phyloP scores from a whole-genome alignment of 2,113 vertebrate species.

The Cynocephalus volans region DNA sequence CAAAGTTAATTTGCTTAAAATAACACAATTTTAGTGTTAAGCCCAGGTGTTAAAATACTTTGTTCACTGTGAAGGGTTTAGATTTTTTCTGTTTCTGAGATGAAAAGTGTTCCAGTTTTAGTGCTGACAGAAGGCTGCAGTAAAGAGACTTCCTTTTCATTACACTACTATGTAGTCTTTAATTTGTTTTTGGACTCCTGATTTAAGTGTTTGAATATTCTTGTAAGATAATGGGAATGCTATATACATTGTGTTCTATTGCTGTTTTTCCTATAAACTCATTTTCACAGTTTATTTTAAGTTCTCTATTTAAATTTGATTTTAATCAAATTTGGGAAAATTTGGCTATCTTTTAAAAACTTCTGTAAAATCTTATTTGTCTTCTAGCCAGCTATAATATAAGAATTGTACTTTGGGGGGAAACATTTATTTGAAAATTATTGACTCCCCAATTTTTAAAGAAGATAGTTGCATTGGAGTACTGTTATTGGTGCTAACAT shows the following conservation, averaged over 20 bases:
- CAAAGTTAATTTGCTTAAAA: conserved; percentile 12
- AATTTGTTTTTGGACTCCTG: conserved; percentile 74
- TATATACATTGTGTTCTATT: not conserved
- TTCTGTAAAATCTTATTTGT: not conserved
- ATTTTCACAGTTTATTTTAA: conserved; percentile 56
- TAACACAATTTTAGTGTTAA: not conserved
- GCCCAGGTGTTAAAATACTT: not conserved
- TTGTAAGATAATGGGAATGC: not conserved
- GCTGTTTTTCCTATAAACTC: conserved; percentile 4
- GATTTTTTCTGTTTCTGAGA: conserved; percentile 28
- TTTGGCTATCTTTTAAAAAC: conserved; percentile 34
- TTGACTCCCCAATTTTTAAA: not conserved
- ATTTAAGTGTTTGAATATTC: not conserved
- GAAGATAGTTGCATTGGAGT: not conserved
- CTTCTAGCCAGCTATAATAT: not conserved
- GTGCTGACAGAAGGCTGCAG: conserved; percentile 42
- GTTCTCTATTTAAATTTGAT: conserved; percentile 19
- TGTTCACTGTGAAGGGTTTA: not conserved
- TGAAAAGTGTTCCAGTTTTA: conserved; percentile 60
- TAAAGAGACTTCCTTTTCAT: conserved; percentile 76
- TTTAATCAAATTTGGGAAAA: not conserved
- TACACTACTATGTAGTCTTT: conserved; percentile 20
- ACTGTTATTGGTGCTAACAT: not conserved
- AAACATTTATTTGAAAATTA: conserved; percentile 17
- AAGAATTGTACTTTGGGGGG: not conserved